Evolutionary conservation across 1,140 invertebrate genomes (phyloP).

Genomic region (Cephus cinctus): DNA sequence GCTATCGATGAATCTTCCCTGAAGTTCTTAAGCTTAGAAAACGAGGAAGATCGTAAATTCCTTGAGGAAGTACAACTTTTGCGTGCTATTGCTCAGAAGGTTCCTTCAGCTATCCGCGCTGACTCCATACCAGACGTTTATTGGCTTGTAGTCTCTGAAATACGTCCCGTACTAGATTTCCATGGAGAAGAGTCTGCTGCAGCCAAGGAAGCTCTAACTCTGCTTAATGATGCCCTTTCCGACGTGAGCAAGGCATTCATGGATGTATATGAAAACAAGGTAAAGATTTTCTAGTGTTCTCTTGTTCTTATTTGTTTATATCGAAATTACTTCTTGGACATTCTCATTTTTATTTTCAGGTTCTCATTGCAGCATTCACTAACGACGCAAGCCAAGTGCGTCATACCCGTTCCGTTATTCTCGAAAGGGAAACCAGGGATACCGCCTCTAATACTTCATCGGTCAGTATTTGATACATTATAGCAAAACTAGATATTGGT

Average conservation of each 20-base stretch:
- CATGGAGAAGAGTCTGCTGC: conserved; percentile 68
- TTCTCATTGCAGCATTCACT: conserved; percentile 63
- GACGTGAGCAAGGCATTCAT: conserved; percentile 62
- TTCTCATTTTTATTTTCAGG: conserved; percentile 24
- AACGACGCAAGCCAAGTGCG: conserved; percentile 64
- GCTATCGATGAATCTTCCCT: conserved; percentile 38
- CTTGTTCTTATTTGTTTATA: conserved; percentile 10
- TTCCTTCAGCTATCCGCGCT: conserved; percentile 52
- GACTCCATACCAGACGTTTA: conserved; percentile 66
- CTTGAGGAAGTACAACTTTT: conserved; percentile 65
- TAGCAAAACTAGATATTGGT: no score
- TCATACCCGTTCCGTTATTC: conserved; percentile 32
- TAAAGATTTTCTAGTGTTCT: no score
- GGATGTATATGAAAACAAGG: conserved; percentile 67
- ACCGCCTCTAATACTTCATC: neutral
- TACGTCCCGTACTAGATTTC: conserved; percentile 63
- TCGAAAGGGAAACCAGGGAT: conserved; percentile 25
- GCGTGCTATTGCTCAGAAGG: conserved; percentile 62
- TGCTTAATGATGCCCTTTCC: conserved; percentile 62
- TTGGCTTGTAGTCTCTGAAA: conserved; percentile 64
- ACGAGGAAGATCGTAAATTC: conserved; percentile 66
- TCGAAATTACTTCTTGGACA: neutral
- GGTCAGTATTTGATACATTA: neutral
- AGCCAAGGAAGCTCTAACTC: conserved; percentile 65
- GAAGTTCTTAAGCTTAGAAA: conserved; percentile 30